These are phyloP conservation scores for Ramphastos sulfuratus DNA, from an alignment of 2,113 vertebrate genomes.

Conservation along the genomic window DNA sequence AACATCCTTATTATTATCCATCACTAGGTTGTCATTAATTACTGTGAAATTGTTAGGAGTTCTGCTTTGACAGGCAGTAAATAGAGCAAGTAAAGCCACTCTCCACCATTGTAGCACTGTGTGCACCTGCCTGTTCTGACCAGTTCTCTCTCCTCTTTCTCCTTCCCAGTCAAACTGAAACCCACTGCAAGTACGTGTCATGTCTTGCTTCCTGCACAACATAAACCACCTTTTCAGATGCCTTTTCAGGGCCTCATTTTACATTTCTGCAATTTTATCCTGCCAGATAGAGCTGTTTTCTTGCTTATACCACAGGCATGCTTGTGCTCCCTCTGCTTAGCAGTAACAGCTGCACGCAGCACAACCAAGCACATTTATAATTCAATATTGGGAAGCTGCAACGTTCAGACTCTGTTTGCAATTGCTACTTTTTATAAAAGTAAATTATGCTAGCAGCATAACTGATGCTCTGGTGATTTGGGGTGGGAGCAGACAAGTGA, in stretches of 20 bases:
- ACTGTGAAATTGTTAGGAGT: not conserved
- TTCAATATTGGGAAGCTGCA: not conserved
- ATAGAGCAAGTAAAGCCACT: not conserved
- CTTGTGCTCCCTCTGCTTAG: not conserved
- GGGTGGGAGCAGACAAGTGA: not conserved
- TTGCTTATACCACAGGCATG: not conserved
- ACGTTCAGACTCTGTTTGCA: not conserved
- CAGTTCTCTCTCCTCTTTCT: not conserved
- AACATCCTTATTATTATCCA: not conserved
- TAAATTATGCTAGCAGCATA: not conserved
- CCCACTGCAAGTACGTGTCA: conserved; percentile 59
- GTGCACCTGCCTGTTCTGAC: not conserved
- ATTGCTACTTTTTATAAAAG: not conserved
- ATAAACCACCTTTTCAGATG: not conserved
- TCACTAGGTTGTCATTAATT: not conserved
- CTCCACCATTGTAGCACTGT: not conserved
- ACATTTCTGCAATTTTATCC: not conserved
- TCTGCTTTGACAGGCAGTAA: not conserved
- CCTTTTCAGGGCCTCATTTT: not conserved
- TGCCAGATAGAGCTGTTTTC: not conserved
- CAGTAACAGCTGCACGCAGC: not conserved
- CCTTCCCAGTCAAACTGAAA: conserved; percentile 63
- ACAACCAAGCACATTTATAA: not conserved
- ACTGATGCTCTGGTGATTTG: not conserved
- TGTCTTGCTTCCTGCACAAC: not conserved